These are phyloP conservation scores for Neomonachus schauinslandi DNA, from an alignment of 2,113 vertebrate species.

Conservation along the genomic window DNA sequence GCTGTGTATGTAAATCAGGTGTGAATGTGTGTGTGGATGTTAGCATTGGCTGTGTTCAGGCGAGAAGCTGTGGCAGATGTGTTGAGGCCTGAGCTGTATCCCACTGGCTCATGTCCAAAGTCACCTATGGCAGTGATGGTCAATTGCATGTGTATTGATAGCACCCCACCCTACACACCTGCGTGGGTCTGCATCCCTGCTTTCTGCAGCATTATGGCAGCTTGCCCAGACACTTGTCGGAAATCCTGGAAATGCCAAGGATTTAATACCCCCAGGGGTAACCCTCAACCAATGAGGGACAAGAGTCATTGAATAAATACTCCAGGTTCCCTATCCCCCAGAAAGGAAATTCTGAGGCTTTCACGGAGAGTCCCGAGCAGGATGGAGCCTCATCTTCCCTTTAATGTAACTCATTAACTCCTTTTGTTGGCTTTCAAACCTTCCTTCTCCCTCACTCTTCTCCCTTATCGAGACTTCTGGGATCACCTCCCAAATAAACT, in stretches of 20 bases:
- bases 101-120: not conserved
- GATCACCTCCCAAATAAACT: not conserved
- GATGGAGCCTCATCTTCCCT: not conserved
- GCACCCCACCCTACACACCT: not conserved
- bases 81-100: too few species aligned
- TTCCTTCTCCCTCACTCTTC: not conserved
- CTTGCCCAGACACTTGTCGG: not conserved
- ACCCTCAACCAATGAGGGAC: not conserved
- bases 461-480: not conserved
- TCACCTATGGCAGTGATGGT: not conserved
- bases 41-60: not conserved
- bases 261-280: not conserved
- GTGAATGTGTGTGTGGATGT: not conserved
- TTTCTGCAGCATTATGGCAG: not conserved
- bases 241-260: not conserved
- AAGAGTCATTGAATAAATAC: not conserved
- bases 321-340: not conserved
- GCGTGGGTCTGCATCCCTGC: rapidly evolving
- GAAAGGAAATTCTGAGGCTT: not conserved
- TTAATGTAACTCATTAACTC: not conserved
- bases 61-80: not conserved
- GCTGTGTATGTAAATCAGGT: not conserved
- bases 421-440: not conserved
- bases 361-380: not conserved
- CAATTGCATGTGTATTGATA: not conserved